These are phyloP conservation scores for Apantesis nais DNA, from an alignment of 2,888 invertebrate species.

Conservation along the genomic window DNA sequence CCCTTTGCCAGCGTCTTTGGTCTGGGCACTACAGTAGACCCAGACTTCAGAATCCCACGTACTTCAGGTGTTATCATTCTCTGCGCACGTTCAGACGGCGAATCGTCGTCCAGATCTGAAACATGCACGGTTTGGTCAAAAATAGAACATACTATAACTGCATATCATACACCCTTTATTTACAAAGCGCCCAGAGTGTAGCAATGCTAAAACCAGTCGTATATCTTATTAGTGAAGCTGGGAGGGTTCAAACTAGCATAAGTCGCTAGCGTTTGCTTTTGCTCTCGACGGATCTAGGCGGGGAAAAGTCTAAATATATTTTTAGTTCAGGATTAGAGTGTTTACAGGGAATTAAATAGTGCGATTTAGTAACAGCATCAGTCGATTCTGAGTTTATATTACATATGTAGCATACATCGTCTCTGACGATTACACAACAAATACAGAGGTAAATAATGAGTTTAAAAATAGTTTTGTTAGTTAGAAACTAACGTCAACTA, in stretches of 20 bases:
- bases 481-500: slow-evolving; percentile 33
- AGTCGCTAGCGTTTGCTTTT: too few species aligned
- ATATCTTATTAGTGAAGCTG: slow-evolving; percentile 44
- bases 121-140: slow-evolving; percentile 23
- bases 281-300: slow-evolving; percentile 6
- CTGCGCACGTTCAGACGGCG: slow-evolving; percentile 82
- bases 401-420: not conserved
- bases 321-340: slow-evolving; percentile 12
- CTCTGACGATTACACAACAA: not conserved
- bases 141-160: slow-evolving; percentile 1
- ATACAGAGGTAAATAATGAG: not conserved
- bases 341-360: slow-evolving; percentile 3
- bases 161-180: slow-evolving; percentile 5
- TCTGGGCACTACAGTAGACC: slow-evolving; percentile 77
- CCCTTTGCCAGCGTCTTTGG: slow-evolving; percentile 76
- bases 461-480: slow-evolving; percentile 2
- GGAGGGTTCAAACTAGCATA: slow-evolving; percentile 4
- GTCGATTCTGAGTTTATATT: not conserved
- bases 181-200: slow-evolving; percentile 21
- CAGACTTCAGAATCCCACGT: slow-evolving; percentile 84
- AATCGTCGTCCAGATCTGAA: slow-evolving; percentile 77
- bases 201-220: slow-evolving; percentile 29
- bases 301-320: not conserved
- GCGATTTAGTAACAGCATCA: slow-evolving; percentile 6
- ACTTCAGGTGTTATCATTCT: slow-evolving; percentile 84